Evolutionary conservation across 2,888 invertebrate species (phyloP).

Genomic region (Hirudinaria manillensis): DNA sequence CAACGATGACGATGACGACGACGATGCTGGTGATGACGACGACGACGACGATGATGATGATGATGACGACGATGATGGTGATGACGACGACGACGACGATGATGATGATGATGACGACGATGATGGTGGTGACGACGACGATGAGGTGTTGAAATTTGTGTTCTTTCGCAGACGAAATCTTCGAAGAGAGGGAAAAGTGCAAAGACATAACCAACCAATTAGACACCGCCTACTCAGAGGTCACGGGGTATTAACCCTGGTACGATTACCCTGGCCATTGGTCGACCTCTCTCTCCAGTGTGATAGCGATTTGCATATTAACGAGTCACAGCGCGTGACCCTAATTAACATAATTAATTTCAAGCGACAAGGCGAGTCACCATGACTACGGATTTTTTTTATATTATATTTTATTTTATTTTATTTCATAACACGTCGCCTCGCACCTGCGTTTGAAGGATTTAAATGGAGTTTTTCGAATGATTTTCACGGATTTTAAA

Average conservation of each 20-base stretch:
- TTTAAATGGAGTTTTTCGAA: too few relatives aligned
- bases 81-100: constrained; percentile 23
- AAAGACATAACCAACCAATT: constrained; percentile 19
- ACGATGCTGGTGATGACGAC: constrained; percentile 16
- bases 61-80: constrained; percentile 23
- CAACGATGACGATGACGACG: neutral
- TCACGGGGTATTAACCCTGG: constrained; percentile 15
- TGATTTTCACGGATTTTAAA: too few relatives aligned
- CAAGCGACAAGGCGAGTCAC: too few relatives aligned
- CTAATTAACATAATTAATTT: too few relatives aligned
- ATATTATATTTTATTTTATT: too few relatives aligned
- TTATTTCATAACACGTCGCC: too few relatives aligned
- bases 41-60: constrained; percentile 24
- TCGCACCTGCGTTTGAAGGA: too few relatives aligned
- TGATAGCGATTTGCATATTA: too few relatives aligned
- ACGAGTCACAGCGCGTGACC: too few relatives aligned
- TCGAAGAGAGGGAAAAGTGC: constrained; percentile 20
- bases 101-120: constrained; percentile 22
- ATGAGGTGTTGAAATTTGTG: neutral
- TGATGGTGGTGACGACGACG: neutral
- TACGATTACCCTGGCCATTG: too few relatives aligned
- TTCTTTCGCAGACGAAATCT: constrained; percentile 17
- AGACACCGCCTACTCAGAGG: constrained; percentile 21
- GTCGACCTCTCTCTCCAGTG: too few relatives aligned
- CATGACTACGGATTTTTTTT: too few relatives aligned